Conservation (phyloP, 2,888 invertebrate genomes). For the Bugula neritina region DNA sequence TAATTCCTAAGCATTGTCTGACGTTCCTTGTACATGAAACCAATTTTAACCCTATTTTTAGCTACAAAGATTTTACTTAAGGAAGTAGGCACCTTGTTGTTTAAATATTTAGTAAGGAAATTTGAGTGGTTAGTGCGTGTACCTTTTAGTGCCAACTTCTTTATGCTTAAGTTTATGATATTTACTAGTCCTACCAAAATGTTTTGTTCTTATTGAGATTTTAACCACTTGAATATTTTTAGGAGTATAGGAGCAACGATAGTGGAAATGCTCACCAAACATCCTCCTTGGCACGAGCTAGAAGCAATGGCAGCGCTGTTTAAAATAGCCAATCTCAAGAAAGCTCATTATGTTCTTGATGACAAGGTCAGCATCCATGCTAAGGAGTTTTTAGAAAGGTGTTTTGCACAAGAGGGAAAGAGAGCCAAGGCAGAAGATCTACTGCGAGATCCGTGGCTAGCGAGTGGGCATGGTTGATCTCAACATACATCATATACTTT, state of each 20-base stretch:
- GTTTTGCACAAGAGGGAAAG: conserved; percentile 40
- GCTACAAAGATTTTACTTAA: too few species aligned
- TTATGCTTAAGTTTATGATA: too few species aligned
- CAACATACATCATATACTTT: neutral
- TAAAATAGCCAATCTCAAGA: conserved; percentile 49
- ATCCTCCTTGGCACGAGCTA: conserved; percentile 51
- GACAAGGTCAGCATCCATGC: conserved; percentile 28
- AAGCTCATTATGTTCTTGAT: conserved; percentile 34
- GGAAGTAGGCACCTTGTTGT: too few species aligned
- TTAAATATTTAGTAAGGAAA: too few species aligned
- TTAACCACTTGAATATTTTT: too few species aligned
- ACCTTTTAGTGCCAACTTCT: too few species aligned
- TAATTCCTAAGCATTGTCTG: too few species aligned
- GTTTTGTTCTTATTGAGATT: too few species aligned
- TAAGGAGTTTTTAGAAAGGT: conserved; percentile 40
- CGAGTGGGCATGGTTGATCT: conserved; percentile 14
- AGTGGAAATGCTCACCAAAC: conserved; percentile 52
- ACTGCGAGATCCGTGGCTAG: conserved; percentile 33
- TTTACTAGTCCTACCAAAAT: too few species aligned
- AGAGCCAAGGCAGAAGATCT: conserved; percentile 46
- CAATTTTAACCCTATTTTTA: too few species aligned
- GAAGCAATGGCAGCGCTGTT: conserved; percentile 54
- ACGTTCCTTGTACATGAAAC: too few species aligned
- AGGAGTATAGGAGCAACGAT: conserved; percentile 54
- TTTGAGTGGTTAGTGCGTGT: too few species aligned